These are phyloP conservation scores for Melanotaenia nigrans DNA, from an alignment of 2,797 vertebrate species.

Conservation along the genomic window DNA sequence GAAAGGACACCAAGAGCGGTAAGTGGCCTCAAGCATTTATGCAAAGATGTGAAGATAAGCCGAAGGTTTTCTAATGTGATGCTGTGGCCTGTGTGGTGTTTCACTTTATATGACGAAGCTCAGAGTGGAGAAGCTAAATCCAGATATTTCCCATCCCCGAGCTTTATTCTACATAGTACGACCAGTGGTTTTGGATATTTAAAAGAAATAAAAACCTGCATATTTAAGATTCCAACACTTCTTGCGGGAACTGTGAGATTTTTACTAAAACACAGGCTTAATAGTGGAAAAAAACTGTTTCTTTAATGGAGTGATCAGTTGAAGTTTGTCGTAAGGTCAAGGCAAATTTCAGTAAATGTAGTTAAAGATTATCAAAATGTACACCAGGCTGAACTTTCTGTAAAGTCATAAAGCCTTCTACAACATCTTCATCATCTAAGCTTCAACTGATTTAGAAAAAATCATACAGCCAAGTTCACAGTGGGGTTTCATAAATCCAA, in stretches of 20 bases:
- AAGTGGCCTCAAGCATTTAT: conserved; percentile 16
- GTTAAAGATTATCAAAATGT: no score
- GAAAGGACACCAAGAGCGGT: conserved; percentile 84
- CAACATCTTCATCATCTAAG: no score
- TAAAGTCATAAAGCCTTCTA: no score
- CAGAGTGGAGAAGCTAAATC: neutral
- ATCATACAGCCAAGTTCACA: no score
- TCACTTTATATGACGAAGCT: neutral
- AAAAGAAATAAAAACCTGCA: neutral
- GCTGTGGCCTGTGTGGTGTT: conserved; percentile 2
- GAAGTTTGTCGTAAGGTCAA: no score
- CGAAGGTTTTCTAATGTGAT: conserved; percentile 17
- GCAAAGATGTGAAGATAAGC: neutral
- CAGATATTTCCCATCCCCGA: conserved; percentile 13
- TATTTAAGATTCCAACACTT: neutral
- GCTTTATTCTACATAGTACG: neutral
- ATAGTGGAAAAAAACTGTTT: neutral
- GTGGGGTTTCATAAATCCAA: no score
- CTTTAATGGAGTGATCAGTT: neutral
- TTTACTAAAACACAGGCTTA: neutral
- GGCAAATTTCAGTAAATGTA: no score
- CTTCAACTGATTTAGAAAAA: no score
- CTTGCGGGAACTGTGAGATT: neutral
- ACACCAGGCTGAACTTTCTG: no score
- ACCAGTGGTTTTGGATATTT: neutral